Base-by-base conservation (phyloP, 2,888 invertebrate species). In the Yponomeuta cagnagella region DNA sequence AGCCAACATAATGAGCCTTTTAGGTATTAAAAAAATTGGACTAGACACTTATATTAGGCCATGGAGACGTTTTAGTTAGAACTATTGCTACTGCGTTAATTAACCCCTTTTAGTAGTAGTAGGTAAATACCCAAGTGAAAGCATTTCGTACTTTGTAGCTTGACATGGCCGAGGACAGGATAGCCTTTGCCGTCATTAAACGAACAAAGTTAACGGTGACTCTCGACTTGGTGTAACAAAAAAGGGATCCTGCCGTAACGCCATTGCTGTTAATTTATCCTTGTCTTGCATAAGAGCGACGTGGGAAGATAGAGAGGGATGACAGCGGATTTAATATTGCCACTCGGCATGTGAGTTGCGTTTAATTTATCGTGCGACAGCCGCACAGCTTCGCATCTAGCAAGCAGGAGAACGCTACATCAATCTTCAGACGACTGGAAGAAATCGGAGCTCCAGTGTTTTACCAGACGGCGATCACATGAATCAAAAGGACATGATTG, bases 301-400 rank as follows among this genome's bases (percentile, higher is more conserved):
- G 74, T 71, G 75, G 52, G 76, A 79, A 77, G 87, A 82, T 80
- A 74, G 85, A 90, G 85, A 78, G 80, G 84, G 88, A 88, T 82
- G 82, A 81, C 78, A 74, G 79, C 79, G 75, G 75, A 83, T 86
- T 87, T 87, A 82, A 85, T 85, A 83, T 83, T 85, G 79, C 81
- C 78, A 80, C 85, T 80, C 82, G 82, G 86, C 88, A 88, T 86
- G 86, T 82, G 86, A 88, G 86, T 86, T 82, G 83, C 82, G 86
- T 87, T 88, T 90, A 91, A 91, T 91, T 91, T 90, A 91, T 90
- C 79, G 88, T 83, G 85, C 85, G 88, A 90, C 90, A 90, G 89
- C 89, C 89, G 89, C 80, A 79, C 80, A 80, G 82, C 84, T 82
- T 83, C 80, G 79, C 77, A 79, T 81, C 69, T 80, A 81, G 82